A percentile compares a stretch with the other conserved stretches of the same genome.
Conservation (phyloP, 2,797 vertebrate genomes). For the Onychomys leucogaster region DNA sequence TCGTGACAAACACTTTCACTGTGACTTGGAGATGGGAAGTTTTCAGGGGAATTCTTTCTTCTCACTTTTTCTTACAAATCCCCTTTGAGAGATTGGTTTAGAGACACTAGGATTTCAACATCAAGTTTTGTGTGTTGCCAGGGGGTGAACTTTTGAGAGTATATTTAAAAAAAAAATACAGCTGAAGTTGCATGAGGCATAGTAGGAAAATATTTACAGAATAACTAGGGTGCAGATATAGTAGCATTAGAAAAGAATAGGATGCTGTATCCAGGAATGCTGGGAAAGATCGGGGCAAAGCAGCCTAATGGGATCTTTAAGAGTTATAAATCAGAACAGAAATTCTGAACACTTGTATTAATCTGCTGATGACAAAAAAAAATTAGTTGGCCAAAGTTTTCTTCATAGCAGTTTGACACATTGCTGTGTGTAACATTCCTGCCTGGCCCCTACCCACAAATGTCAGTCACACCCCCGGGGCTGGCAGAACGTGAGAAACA, state of each 20-base stretch:
- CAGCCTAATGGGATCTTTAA: background rate
- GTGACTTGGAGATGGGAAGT: background rate
- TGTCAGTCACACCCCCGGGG: background rate
- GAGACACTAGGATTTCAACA: background rate
- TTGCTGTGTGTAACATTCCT: background rate
- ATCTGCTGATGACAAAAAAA: background rate
- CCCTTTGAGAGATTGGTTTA: slow-evolving; percentile 22
- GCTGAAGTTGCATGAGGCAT: background rate
- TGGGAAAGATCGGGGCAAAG: background rate
- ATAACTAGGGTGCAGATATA: background rate
- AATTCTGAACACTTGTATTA: background rate
- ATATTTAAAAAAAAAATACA: background rate
- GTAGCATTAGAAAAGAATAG: background rate
- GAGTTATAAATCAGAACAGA: background rate
- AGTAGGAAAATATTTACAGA: background rate
- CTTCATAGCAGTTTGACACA: background rate
- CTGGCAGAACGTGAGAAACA: background rate
- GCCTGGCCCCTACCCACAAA: background rate
- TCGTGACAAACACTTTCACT: background rate
- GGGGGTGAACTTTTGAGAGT: background rate
- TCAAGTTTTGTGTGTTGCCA: background rate
- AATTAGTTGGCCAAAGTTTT: background rate
- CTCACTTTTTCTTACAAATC: background rate
- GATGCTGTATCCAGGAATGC: background rate
- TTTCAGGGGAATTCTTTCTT: background rate